Base-by-base conservation (phyloP, 2,113 vertebrate species). In the Pongo pygmaeus region DNA sequence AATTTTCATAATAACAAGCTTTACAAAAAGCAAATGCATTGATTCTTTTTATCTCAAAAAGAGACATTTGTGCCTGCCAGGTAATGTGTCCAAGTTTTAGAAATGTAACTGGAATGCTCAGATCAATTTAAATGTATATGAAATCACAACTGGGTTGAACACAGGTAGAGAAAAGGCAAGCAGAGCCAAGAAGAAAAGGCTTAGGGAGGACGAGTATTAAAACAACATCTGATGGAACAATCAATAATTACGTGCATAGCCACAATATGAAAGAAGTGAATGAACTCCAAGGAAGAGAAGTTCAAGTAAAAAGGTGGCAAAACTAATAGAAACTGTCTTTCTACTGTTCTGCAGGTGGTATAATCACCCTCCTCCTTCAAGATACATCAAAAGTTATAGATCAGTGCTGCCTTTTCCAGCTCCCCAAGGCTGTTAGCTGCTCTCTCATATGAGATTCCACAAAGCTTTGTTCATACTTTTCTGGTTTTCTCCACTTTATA, bases 1-100 rank as follows among this genome's bases (percentile, higher is more conserved):
- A 46, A 88, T n/a, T 35, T 90, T 69, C 23, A 77, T 91, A 50
- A 78, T 67, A 81, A 93, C 91, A 79, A 32, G 11, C 23, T 86
- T 85, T 38, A 64, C 38, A 57, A 32, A 75, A 96, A 89, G 18
- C 69, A 81, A 88, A 79, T 52, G 14, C 52, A 78, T 6, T 38
- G n/a, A 89, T 88, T 95, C 3, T 38, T n/a, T 81, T 93, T 91
- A 87, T 87, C 70, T 89, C 25, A 78, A n/a, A 93, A 92, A 75
- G 6, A 46, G 40, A 55, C 11, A 74, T 57, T 27, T 75, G 1
- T 25, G 38, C 13, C 55, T 89, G 23, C 48, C 57, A 94, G 32
- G 27, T 91, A 84, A 84, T 50, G 22, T 75, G 74, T 38, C 52
- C 67, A 95, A 86, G 61, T 75, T 89, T 85, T 85, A 40, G 40